Evolutionary conservation across 2,797 vertebrate species (phyloP).

Genomic region (Tapirus indicus): DNA sequence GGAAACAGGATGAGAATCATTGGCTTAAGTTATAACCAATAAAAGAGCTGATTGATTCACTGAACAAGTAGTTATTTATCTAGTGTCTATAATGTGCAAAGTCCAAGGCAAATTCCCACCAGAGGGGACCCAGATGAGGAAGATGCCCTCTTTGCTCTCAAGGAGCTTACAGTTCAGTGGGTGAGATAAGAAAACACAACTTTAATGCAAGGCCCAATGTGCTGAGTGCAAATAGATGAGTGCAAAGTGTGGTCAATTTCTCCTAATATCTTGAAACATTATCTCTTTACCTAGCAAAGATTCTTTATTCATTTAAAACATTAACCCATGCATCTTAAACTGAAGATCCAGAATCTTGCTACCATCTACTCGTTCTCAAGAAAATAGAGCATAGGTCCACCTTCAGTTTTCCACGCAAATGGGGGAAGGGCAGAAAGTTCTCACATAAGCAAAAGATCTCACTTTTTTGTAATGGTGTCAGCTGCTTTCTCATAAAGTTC

Average conservation of each 20-base stretch:
- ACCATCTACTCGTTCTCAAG: slow-evolving; percentile 8
- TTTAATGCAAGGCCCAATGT: not conserved
- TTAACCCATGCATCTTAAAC: slow-evolving; percentile 18
- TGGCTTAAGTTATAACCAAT: slow-evolving; percentile 11
- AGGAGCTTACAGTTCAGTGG: not conserved
- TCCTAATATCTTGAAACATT: slow-evolving; percentile 35
- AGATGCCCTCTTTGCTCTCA: not conserved
- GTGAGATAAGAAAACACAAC: not conserved
- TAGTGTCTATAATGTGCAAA: not conserved
- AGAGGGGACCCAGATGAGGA: not conserved
- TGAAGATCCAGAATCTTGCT: slow-evolving; percentile 21
- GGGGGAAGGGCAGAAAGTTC: not conserved
- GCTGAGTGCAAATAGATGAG: not conserved
- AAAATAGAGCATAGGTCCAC: not conserved
- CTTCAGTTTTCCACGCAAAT: slow-evolving; percentile 1
- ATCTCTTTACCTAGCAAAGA: not conserved
- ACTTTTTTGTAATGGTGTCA: slow-evolving; percentile 22
- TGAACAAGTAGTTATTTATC: slow-evolving; percentile 17
- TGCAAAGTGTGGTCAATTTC: not conserved
- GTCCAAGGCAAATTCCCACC: not conserved
- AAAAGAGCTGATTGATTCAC: not conserved
- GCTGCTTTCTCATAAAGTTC: slow-evolving; percentile 18
- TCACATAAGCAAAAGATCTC: not conserved
- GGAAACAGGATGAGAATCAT: not conserved
- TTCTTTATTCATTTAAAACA: slow-evolving; percentile 48